Base-by-base conservation (phyloP, 30 jellyfish, hydroid and myxozoan species). In the Aurelia coerulea region DNA sequence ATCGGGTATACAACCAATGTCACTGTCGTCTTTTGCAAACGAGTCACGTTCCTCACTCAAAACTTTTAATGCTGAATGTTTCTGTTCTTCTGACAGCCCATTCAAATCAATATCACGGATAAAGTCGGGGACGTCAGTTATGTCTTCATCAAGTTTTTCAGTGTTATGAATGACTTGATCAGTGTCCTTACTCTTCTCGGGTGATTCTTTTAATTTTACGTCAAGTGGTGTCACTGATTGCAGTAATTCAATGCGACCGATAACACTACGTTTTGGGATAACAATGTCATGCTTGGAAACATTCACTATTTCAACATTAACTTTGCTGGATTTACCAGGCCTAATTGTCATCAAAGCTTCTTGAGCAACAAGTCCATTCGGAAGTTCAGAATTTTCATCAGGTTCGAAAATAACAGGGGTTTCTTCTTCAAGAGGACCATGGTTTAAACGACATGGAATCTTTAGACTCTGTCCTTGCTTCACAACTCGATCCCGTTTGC, bases 321-420 rank as follows among this genome's bases (percentile, higher is more conserved):
- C 83, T 69, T 69, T 80, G 83, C 83, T 46, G 65, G 90, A 80
- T 9, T 67, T 64, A 3, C 74, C 90, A 5, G 77, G 37, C 56
- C 32, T 59, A 4, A 78, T 31, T 5, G 79, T 59, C 31, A 78
- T 16, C 63, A 78, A 64, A 46, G 49, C 18, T 11, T 80, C 81
- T 18, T 65, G 39, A 17, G 37, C 83, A 51, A 46, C 18, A 42
- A 50, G 46, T 69, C 81, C 81, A 13, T 17, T 6, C 10, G 60
- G 46, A 50, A 17, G 56, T 75, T 53, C 9, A 4, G 50, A 65
- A 4, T 5, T 51, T 29, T 75, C 86, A 29, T 75, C 74, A 18
- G 5, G 35, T 75, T 75, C 76, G 7, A 46, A 75, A 11, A 75
- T 0, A 33, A 71, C 62, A 71, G 62, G 81, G 4, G 32, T 71